A percentile compares a stretch with the other conserved stretches of the same genome.
Conservation (phyloP, 2,113 vertebrate genomes). For the Ctenomys sociabilis region DNA sequence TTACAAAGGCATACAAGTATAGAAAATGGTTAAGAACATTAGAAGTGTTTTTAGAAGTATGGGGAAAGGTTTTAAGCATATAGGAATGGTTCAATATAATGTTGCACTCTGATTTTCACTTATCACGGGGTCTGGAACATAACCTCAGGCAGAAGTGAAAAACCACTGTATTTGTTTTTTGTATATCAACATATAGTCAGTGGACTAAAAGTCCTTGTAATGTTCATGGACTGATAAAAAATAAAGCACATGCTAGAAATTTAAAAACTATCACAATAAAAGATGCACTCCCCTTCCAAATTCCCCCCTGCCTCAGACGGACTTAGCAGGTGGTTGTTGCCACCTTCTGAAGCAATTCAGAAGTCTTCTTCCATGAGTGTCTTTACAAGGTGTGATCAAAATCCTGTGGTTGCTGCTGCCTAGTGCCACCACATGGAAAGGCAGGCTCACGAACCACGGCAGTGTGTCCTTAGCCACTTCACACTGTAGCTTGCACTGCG, state of each 20-base stretch:
- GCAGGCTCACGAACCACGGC: not conserved
- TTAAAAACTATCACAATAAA: not conserved
- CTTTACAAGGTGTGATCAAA: not conserved
- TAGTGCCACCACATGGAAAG: not conserved
- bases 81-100: too few relatives aligned
- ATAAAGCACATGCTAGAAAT: not conserved
- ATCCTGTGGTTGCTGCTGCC: not conserved
- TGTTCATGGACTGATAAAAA: not conserved
- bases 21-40: too few relatives aligned
- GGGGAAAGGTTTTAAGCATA: too few relatives aligned
- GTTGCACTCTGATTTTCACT: too few relatives aligned
- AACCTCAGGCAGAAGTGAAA: too few relatives aligned
- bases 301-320: not conserved
- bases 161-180: not conserved
- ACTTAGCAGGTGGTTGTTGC: not conserved
- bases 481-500: not conserved
- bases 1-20: too few relatives aligned
- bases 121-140: too few relatives aligned
- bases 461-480: not conserved
- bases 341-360: not conserved
- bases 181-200: slow-evolving; percentile 49
- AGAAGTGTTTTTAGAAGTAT: too few relatives aligned
- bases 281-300: not conserved
- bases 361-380: not conserved
- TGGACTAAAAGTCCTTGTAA: slow-evolving; percentile 59